Evolutionary conservation across 2,888 invertebrate genomes (phyloP), one percentile per base, ranked within the genome.

Genomic region (Drosophila gaucha): DNA sequence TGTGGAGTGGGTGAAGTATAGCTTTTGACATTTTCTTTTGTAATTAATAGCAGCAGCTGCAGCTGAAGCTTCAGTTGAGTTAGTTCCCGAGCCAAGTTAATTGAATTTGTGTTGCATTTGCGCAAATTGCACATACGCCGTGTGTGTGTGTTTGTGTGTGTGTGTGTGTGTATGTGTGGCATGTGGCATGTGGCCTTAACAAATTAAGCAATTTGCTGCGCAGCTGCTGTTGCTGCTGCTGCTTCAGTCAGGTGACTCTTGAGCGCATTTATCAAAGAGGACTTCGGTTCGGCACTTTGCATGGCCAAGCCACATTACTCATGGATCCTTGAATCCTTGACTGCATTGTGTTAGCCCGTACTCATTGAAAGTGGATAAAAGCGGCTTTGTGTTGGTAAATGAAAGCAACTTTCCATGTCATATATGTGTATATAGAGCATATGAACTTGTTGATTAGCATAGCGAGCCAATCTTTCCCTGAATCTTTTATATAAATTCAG

Each of bases 51-150:
- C 67, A 69, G 59, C 43, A 55, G 44, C 28, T 22, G 38, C 33
- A 58, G 31, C 41, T 46, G 20, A 28, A 49, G 50, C 51, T 49
- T 49, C 52, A 52, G 26, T 39, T 20, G 59, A 50, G 58, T n/a
- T n/a, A 59, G 64, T 56, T 58, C 33, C 57, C 36, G 35, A 52
- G 82, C 46, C 62, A 62, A 70, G 78, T 71, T 85, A 80, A 80
- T 80, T 80, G 80, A 85, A 82, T 80, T 80, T 79, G 50, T 69
- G 79, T 59, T 74, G 80, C 74, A 82, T 50, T 78, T 70, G 71
- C 49, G 22, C 44, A 69, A 68, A 72, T 71, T 68, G 57, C 73
- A 56, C 63, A 67, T 57, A 66, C 64, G 64, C 51, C 50, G 28
- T 58, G 30, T 30, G 50, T 54, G 43, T 26, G 43, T 8, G 30